Evolutionary conservation across 2,797 vertebrate genomes (phyloP), one percentile per base, ranked within the genome.

Genomic region (Aulostomus chinensis): DNA sequence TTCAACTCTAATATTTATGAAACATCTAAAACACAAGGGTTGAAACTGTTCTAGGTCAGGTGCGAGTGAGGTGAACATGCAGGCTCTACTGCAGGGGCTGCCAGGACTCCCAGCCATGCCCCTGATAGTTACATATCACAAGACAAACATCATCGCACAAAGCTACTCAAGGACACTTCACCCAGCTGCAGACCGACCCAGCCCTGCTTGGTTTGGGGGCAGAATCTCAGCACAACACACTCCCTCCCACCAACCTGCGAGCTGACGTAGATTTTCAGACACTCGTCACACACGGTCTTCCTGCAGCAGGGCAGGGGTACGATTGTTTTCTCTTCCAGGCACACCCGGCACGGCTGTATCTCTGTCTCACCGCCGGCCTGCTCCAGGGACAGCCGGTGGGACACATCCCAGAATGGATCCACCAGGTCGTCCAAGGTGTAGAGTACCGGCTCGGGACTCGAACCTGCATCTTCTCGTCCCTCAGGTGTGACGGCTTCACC

Each of bases 221-320:
- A 38, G 26, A 9, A 9, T 9, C 7, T 10, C 7, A 28, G 3
- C 8, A 10, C 10, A n/a, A 7, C 25, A 1, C 13, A 24, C 14
- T 0, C 4, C 21, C 18, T 3, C n/a, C 1, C 3, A 80, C 81
- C 83, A 86, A 97, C 95, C 94, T 95, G 93, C 32, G 93, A 91
- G 82, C 90, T 95, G 90, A 97, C 92, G 89, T 98, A 98, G 74
- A 92, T 84, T 72, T 91, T 93, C 80, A 99, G 89, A 77, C 97
- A 99, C 73, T 97, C 96, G 46, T 95, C 94, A 68, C 97, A 99
- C 75, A 98, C 94, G 21, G 92, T 88, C 85, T 93, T 96, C 84
- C 92, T 93, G 91, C 97, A 98, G 90, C 96, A 99, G 58, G 92
- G 89, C 65, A 97, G 77, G 26, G 94, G 93, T 73, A 91, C 89